A percentile compares a stretch with the other conserved stretches of the same genome.
These are phyloP conservation scores for Indicator indicator DNA, from an alignment of 2,113 vertebrate genomes.

Conservation along the genomic window DNA sequence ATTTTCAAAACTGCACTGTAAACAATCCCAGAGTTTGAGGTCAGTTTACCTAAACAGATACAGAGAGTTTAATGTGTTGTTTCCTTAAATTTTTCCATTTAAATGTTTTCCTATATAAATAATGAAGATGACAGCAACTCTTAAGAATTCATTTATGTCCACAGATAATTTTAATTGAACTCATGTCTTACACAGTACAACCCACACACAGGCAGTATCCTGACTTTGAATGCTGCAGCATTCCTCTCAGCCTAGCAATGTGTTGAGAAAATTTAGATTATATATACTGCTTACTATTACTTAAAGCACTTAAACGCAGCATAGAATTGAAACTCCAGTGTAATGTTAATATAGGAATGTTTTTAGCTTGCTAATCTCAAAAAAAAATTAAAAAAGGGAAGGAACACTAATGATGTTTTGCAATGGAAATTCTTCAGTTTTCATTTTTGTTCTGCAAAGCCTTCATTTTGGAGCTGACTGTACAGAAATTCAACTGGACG, in stretches of 20 bases:
- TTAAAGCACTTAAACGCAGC: neutral
- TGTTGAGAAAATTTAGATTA: neutral
- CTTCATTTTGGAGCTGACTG: neutral
- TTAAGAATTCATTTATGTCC: neutral
- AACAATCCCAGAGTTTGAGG: neutral
- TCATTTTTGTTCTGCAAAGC: neutral
- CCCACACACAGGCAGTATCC: neutral
- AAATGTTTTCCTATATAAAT: neutral
- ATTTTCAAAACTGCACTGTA: neutral
- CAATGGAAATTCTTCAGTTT: neutral
- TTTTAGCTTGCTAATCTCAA: neutral
- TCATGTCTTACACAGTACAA: neutral
- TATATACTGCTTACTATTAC: neutral
- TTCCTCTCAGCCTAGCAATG: neutral
- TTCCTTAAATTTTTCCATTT: neutral
- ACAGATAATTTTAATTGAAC: neutral
- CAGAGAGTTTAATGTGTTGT: neutral
- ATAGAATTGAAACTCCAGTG: neutral
- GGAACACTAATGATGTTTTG: neutral
- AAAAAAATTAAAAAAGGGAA: neutral
- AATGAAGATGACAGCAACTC: neutral
- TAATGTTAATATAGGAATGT: neutral
- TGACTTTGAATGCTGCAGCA: neutral
- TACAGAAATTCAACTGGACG: neutral
- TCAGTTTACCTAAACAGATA: neutral